Base-by-base conservation (phyloP, 2,113 vertebrate species). In the Xiphophorus maculatus region DNA sequence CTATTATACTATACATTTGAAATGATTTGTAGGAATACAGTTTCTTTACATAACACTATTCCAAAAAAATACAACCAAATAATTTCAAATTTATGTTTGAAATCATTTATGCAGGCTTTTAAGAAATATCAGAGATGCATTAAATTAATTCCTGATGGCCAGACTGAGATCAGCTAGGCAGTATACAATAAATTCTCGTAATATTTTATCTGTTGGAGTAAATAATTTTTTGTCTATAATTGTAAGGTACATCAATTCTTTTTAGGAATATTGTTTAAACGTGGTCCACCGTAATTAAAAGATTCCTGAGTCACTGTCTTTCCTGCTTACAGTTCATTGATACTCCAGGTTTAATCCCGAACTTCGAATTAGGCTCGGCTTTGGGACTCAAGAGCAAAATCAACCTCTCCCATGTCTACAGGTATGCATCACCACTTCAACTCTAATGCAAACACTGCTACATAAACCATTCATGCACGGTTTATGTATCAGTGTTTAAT, bases 301-400 rank as follows among this genome's bases (percentile, higher is more conserved):
- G 7, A 27, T 8, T 5, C 15, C 40, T 12, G 4, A 73, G 11
- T 12, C 3, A 8, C 13, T 63, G 28, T 63, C 25, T 65, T 29
- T 63, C 83, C 67, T 82, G 30, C 79, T 73, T 28, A 37, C 84
- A 97, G 96, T 30, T 95, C 2, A 32, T 96, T 62, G 94, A 95
- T 11, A 93, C 88, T 51, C 82, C 94, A 3, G 94, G 75, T 0
- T 6, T 93, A 42, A 83, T 94, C 27, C 86, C 89, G 32, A 54
- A 63, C 13, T 83, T 95, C 19, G 85, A 91, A 25, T 14, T 96
- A 1, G 87, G 89, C 0, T 4, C 63, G 4, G 3, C 66, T 19
- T 70, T 95, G 17, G 87, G 90, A 12, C 33, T 93, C 33, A 82
- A 78, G 64, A 73, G 54, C 35, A 87, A 85, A 0, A 0, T 95